These are phyloP conservation scores for Babylonia areolata DNA, from an alignment of 1,140 invertebrate species.

Conservation along the genomic window DNA sequence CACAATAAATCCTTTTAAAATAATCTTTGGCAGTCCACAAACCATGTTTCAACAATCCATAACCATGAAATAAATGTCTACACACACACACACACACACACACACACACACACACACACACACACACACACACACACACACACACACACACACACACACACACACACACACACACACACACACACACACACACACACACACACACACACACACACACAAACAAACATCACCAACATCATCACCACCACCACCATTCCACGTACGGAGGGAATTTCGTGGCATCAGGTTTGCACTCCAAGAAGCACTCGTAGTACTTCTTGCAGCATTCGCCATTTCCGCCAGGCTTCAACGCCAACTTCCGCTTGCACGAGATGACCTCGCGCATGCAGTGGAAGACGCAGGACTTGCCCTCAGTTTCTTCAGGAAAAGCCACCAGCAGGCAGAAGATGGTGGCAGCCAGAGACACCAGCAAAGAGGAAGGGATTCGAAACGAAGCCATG, in stretches of 20 bases:
- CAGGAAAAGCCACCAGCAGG: neutral
- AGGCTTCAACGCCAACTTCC: neutral
- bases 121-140: neutral
- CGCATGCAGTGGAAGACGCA: slow-evolving; percentile 30
- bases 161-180: neutral
- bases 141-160: neutral
- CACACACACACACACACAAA: neutral
- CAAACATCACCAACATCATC: neutral
- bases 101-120: neutral
- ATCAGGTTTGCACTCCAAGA: slow-evolving; percentile 11
- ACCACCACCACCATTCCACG: neutral
- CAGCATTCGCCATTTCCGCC: slow-evolving; percentile 1
- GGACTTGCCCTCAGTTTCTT: neutral
- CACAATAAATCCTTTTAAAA: too few species aligned
- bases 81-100: neutral
- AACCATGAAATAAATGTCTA: too few species aligned
- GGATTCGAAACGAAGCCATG: neutral
- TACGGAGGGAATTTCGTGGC: neutral
- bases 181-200: neutral
- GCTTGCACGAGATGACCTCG: slow-evolving; percentile 9
- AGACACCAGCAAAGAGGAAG: neutral
- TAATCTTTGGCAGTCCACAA: too few species aligned
- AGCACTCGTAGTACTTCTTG: neutral
- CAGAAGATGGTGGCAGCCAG: neutral
- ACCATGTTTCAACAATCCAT: too few species aligned